Conservation (phyloP, 2,888 invertebrate species). For the Hypena proboscidalis region DNA sequence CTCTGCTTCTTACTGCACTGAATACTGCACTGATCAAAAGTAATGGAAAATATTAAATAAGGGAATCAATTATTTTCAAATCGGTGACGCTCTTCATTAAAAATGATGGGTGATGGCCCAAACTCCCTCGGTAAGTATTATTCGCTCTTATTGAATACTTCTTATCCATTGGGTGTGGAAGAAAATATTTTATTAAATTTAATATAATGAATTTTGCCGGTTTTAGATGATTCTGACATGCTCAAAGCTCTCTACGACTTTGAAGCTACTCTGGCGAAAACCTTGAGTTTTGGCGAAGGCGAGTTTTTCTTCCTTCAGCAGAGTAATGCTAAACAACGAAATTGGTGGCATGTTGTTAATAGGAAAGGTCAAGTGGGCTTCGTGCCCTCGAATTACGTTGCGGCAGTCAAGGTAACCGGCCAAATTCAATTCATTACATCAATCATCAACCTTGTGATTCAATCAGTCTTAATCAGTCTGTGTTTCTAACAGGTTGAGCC, state of each 20-base stretch:
- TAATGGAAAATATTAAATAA: conserved; percentile 6
- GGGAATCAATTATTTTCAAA: not conserved
- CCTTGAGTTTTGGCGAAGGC: conserved; percentile 91
- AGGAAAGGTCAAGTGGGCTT: conserved; percentile 93
- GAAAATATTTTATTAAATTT: too few species aligned
- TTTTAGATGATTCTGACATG: conserved; percentile 91
- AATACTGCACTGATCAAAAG: conserved; percentile 11
- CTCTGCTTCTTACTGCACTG: conserved; percentile 11
- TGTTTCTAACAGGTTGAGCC: conserved; percentile 85
- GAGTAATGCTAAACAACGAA: conserved; percentile 91
- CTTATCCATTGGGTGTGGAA: conserved; percentile 24
- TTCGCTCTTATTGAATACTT: conserved; percentile 5
- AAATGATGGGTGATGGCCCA: conserved; percentile 62
- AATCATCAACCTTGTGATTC: conserved; percentile 33
- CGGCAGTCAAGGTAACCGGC: conserved; percentile 88
- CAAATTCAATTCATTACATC: conserved; percentile 30
- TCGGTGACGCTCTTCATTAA: conserved; percentile 10
- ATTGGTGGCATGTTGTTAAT: conserved; percentile 96
- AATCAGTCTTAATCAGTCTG: conserved; percentile 18
- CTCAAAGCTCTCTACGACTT: conserved; percentile 93
- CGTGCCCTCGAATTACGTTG: conserved; percentile 95
- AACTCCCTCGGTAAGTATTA: conserved; percentile 45
- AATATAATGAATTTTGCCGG: conserved; percentile 10
- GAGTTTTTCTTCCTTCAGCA: conserved; percentile 93
- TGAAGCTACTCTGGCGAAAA: conserved; percentile 93